These are phyloP conservation scores for Tetranychus cinnabarinus DNA, from an alignment of 1,140 invertebrate species.

Conservation along the genomic window DNA sequence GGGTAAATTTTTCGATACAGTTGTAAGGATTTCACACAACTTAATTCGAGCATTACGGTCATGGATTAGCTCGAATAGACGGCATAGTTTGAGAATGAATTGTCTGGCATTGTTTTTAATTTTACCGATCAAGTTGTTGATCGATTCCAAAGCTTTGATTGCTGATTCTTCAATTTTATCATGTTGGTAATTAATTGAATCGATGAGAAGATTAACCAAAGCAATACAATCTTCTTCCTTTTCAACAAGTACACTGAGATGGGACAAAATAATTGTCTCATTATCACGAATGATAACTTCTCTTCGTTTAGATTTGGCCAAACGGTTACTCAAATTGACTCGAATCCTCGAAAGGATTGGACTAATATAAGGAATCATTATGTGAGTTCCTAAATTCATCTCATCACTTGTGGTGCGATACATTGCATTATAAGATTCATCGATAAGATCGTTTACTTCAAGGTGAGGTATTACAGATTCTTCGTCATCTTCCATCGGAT, in stretches of 20 bases:
- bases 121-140: background rate
- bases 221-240: conserved; percentile 18
- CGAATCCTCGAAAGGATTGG: conserved; percentile 44
- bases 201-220: conserved; percentile 1
- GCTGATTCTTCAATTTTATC: background rate
- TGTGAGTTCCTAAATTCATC: conserved; percentile 39
- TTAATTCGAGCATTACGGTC: conserved; percentile 8
- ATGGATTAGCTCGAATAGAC: conserved; percentile 14
- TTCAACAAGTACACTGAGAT: conserved; percentile 43
- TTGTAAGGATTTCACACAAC: conserved; percentile 17
- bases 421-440: background rate
- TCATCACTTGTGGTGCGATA: background rate
- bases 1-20: conserved; percentile 14
- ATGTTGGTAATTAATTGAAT: background rate
- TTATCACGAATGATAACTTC: conserved; percentile 25
- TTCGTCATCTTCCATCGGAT: background rate
- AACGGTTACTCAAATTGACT: conserved; percentile 22
- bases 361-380: conserved; percentile 45
- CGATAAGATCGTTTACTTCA: background rate
- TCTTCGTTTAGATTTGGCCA: background rate
- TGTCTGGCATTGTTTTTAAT: background rate
- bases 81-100: background rate
- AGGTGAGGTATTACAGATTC: background rate
- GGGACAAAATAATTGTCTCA: conserved; percentile 51
- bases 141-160: background rate